A percentile compares a stretch with the other conserved stretches of the same genome.
These are phyloP conservation scores for Gallinago solitaria DNA, from an alignment of 2,797 vertebrate species.

Conservation along the genomic window DNA sequence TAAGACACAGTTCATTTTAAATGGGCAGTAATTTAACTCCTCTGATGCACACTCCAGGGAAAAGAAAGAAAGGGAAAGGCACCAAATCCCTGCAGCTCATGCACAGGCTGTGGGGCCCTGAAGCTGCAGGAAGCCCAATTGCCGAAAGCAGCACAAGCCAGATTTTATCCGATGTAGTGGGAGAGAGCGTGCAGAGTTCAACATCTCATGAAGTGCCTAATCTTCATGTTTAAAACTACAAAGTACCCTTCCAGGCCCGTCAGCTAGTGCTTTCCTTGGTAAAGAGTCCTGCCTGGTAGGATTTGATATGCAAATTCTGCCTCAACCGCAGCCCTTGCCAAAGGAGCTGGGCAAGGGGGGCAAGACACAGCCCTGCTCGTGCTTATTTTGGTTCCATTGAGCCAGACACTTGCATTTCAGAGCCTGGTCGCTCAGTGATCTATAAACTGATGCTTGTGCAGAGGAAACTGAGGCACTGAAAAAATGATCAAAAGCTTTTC, in stretches of 20 bases:
- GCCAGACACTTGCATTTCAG: neutral
- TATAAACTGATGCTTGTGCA: neutral
- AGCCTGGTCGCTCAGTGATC: neutral
- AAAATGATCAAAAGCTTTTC: neutral
- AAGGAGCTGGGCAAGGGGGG: neutral
- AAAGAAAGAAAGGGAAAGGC: neutral
- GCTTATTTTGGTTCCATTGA: neutral
- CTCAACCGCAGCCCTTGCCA: neutral
- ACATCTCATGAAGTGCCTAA: neutral
- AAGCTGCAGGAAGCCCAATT: neutral
- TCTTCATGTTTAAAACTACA: neutral
- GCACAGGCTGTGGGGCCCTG: neutral
- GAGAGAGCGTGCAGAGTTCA: neutral
- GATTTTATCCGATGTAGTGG: neutral
- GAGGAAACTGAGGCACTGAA: neutral
- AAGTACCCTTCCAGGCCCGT: neutral
- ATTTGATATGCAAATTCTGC: neutral
- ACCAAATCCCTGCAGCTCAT: neutral
- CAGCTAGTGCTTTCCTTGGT: neutral
- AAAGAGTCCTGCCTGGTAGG: neutral
- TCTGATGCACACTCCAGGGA: neutral
- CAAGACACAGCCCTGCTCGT: neutral
- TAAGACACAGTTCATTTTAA: conserved; percentile 14
- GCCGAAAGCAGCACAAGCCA: neutral
- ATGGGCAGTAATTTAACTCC: conserved; percentile 35